Evolutionary conservation across 2,888 invertebrate genomes (phyloP), one percentile per base, ranked within the genome.

Genomic region (Nycteola revayana): DNA sequence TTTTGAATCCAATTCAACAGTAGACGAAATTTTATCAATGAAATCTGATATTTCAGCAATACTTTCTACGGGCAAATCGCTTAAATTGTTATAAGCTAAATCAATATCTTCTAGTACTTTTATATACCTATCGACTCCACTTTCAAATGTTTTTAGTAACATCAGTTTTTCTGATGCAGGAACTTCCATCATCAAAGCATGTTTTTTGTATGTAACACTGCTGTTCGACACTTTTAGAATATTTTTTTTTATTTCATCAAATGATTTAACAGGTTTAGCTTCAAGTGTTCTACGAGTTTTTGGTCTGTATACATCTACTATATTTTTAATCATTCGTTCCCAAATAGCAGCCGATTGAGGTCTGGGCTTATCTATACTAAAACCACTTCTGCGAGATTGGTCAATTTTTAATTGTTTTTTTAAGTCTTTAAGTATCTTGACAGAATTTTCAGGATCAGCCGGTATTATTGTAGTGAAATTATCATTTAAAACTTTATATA

Each of bases 281-380:
- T 42, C 36, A 6, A 54, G 39, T 25, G 39, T 59, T 47, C 85
- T 65, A 1, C 86, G 71, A 9, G 60, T 62, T 1, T 44, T 49
- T 18, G 14, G 7, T 20, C 54, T 61, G 3, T 43, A 34, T 41
- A 59, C 56, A 8, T 42, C 42, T n/a, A 63, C 59, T 9, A 78
- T 46, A 47, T 68, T 77, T 47, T 73, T 76, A 8, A 85, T 52
- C 0, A 81, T 37, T 29, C 86, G 65, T 39, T 85, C 80, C 78
- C 80, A 85, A 2, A 86, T 63, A 21, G 69, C 49, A 5, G 75
- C 75, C 7, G 86, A 81, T 40, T 77, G 77, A 0, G 85, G 70
- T 30, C 66, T 65, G 14, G 49, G 47, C 24, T 41, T 46, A 25
- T 35, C 32, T 20, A 42, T 25, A 7, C 23, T 25, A 17, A 30